Base-by-base conservation (phyloP, 2,113 vertebrate species). In the Aspidoscelis tigris region DNA sequence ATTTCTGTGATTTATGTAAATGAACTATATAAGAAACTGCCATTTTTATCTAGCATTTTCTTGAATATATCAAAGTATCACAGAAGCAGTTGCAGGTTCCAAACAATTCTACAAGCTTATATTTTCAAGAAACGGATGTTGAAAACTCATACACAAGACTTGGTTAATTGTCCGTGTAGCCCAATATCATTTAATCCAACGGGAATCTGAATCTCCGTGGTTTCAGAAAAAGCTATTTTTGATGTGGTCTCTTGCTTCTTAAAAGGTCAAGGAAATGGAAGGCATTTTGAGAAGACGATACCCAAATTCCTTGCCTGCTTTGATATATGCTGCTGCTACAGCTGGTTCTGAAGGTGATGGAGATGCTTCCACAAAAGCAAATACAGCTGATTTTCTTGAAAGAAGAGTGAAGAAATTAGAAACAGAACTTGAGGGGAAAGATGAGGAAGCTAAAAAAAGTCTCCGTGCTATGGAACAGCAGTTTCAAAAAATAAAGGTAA, bases 231-330 rank as follows among this genome's bases (percentile, higher is more conserved):
- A 21, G 73, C 21, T 53, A 22, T 53, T 26, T 84, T 84, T 86
- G 20, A 82, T 47, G 21, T 87, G 24, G 78, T 84, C 1, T 26
- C 64, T 41, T 84, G 90, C 80, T 92, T 89, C 58, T 87, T 74
- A 58, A 73, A 86, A 99, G 98, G 97, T 99, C 80, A 98, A 97
- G 86, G 97, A 99, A 94, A 97, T 99, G 96, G 97, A 99, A 95
- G 96, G 97, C 84, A 97, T 98, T 87, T 87, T 99, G 4, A 97
- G 94, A 89, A 93, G 92, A 86, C 95, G 96, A 73, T 95, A 99
- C 79, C 98, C 98, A 84, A 99, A 99, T 94, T 99, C 98, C 41
- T 92, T 99, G 80, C 97, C 98, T 44, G 97, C 98, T 88, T 95
- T 99, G 86, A 98, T 99, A 82, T 95, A 96, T 85, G 98, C 98